These are phyloP conservation scores for Drosophila bocqueti DNA, from an alignment of 1,140 invertebrate genomes.

Conservation along the genomic window DNA sequence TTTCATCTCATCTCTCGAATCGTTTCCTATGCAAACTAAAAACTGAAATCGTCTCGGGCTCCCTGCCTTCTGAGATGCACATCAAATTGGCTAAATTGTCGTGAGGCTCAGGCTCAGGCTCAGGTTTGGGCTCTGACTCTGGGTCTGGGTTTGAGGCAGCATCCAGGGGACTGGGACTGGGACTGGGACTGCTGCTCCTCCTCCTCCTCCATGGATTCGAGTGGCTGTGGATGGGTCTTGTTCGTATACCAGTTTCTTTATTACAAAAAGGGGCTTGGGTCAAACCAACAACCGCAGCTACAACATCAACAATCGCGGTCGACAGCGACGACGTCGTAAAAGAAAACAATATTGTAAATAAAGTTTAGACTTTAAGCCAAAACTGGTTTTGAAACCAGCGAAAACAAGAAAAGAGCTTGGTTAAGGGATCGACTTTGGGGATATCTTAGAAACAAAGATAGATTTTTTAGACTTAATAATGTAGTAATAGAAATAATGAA, in stretches of 20 bases:
- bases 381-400: constrained; percentile 72
- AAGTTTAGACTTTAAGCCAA: constrained; percentile 79
- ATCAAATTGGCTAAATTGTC: constrained; percentile 79
- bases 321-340: constrained; percentile 72
- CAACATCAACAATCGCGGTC: constrained; percentile 41
- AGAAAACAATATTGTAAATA: constrained; percentile 83
- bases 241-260: constrained; percentile 81
- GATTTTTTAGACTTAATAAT: neutral
- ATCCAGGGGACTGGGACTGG: constrained; percentile 41
- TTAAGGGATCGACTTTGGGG: constrained; percentile 28
- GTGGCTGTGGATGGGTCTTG: constrained; percentile 50
- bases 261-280: constrained; percentile 80
- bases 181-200: constrained; percentile 9
- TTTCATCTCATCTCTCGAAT: constrained; percentile 26
- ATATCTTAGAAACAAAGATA: neutral
- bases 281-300: constrained; percentile 69
- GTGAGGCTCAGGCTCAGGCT: constrained; percentile 57
- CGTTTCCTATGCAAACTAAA: constrained; percentile 53
- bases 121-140: constrained; percentile 11
- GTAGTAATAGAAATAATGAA: too few species aligned
- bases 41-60: constrained; percentile 40
- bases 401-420: constrained; percentile 42
- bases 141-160: constrained; percentile 16
- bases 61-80: constrained; percentile 33
- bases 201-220: constrained; percentile 3